Conservation (phyloP, 2,888 invertebrate genomes). For the Erpobdella octoculata region DNA sequence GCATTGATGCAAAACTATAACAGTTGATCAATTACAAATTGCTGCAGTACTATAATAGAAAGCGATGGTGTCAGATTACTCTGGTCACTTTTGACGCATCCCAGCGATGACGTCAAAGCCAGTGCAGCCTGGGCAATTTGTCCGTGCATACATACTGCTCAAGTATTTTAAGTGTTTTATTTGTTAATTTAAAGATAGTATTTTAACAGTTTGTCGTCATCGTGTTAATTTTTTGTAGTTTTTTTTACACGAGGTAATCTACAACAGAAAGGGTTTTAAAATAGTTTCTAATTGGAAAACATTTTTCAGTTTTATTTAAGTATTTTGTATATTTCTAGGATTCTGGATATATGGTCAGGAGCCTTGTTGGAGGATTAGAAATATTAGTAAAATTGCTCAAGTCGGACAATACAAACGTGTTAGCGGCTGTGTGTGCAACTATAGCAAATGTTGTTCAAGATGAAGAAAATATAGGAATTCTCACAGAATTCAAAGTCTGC, state of each 20-base stretch:
- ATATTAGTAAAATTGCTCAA: slow-evolving; percentile 79
- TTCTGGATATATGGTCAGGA: slow-evolving; percentile 84
- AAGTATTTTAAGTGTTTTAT: too few species aligned
- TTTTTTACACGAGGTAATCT: too few species aligned
- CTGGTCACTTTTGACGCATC: slow-evolving; percentile 86
- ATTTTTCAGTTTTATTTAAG: not conserved
- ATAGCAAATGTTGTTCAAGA: slow-evolving; percentile 78
- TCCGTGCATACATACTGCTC: slow-evolving; percentile 79
- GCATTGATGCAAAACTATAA: not conserved
- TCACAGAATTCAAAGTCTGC: slow-evolving; percentile 25
- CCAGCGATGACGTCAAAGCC: slow-evolving; percentile 71
- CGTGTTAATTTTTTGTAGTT: too few species aligned
- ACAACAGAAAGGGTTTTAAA: too few species aligned
- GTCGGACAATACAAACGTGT: slow-evolving; percentile 66
- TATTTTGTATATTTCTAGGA: slow-evolving; percentile 56
- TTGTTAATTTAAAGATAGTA: too few species aligned
- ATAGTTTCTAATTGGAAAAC: too few species aligned
- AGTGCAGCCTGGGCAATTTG: slow-evolving; percentile 85
- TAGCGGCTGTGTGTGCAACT: slow-evolving; percentile 81
- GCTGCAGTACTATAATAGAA: slow-evolving; percentile 15
- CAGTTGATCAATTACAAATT: not conserved
- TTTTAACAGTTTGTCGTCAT: too few species aligned
- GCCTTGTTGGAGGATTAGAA: slow-evolving; percentile 86
- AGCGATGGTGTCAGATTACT: slow-evolving; percentile 77
- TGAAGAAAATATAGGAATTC: slow-evolving; percentile 66